Conservation (phyloP, 2,797 vertebrate species). For the Sternotherus odoratus region DNA sequence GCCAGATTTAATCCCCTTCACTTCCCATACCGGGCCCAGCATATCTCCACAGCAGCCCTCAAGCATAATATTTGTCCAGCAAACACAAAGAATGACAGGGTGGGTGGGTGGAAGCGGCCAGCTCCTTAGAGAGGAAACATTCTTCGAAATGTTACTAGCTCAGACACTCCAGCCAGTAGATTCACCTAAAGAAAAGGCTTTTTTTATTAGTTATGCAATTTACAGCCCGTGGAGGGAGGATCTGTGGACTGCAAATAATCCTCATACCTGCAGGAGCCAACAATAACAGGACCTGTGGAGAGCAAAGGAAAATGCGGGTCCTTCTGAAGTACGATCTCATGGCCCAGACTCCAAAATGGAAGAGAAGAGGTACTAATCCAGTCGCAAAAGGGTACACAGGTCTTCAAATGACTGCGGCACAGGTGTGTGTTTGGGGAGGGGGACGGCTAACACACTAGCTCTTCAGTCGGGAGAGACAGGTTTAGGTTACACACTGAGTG, state of each 20-base stretch:
- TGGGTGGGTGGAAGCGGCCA: background rate
- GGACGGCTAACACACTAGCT: background rate
- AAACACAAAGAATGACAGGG: background rate
- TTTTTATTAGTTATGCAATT: background rate
- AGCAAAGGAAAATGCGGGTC: background rate
- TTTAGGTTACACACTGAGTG: too few relatives aligned
- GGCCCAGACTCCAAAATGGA: background rate
- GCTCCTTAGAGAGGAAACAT: background rate
- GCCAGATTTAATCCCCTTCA: background rate
- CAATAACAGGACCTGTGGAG: background rate
- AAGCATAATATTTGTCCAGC: constrained; percentile 39
- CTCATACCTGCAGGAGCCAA: background rate
- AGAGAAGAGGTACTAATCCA: too few relatives aligned
- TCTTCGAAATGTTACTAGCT: background rate
- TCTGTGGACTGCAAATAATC: background rate
- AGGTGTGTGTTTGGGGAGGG: background rate
- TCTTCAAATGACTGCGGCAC: background rate
- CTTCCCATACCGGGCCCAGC: background rate
- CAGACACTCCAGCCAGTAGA: background rate
- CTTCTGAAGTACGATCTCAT: background rate
- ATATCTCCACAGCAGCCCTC: constrained; percentile 1
- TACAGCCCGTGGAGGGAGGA: background rate
- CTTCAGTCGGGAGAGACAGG: too few relatives aligned
- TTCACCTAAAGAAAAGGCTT: background rate
- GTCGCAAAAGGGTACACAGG: background rate